These are phyloP conservation scores for Thymelicus sylvestris DNA, from an alignment of 2,888 invertebrate genomes.

Conservation along the genomic window DNA sequence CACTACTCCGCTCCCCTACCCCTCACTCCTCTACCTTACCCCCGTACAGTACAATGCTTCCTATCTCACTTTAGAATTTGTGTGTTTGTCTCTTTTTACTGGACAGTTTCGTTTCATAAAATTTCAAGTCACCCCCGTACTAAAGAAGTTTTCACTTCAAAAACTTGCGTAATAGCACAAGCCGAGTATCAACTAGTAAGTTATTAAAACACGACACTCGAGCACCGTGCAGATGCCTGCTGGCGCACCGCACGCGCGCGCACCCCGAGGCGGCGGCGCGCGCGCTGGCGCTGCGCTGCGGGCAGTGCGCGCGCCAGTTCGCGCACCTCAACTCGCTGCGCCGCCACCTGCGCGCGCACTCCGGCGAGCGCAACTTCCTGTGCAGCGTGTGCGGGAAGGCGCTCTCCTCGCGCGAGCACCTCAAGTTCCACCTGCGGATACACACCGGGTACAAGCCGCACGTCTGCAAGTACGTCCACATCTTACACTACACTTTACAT, in stretches of 20 bases:
- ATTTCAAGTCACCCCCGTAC: too few relatives aligned
- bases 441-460: conserved; percentile 87
- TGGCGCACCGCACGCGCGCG: conserved; percentile 67
- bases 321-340: conserved; percentile 80
- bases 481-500: too few relatives aligned
- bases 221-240: conserved; percentile 56
- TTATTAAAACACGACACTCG: too few relatives aligned
- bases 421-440: conserved; percentile 86
- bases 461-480: conserved; percentile 73
- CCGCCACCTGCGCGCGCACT: conserved; percentile 75
- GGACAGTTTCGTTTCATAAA: too few relatives aligned
- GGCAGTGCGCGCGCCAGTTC: conserved; percentile 74
- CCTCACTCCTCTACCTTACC: too few relatives aligned
- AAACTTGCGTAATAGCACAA: too few relatives aligned
- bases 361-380: conserved; percentile 81
- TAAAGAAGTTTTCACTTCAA: too few relatives aligned
- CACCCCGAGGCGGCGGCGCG: conserved; percentile 70
- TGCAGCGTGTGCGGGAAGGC: conserved; percentile 87
- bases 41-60: too few relatives aligned
- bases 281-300: conserved; percentile 71
- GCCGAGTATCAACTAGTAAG: too few relatives aligned
- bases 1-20: too few relatives aligned
- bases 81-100: too few relatives aligned
- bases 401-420: conserved; percentile 84
- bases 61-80: too few relatives aligned